These are phyloP conservation scores for Drosophila borealis DNA, from an alignment of 2,888 invertebrate species.

Conservation along the genomic window DNA sequence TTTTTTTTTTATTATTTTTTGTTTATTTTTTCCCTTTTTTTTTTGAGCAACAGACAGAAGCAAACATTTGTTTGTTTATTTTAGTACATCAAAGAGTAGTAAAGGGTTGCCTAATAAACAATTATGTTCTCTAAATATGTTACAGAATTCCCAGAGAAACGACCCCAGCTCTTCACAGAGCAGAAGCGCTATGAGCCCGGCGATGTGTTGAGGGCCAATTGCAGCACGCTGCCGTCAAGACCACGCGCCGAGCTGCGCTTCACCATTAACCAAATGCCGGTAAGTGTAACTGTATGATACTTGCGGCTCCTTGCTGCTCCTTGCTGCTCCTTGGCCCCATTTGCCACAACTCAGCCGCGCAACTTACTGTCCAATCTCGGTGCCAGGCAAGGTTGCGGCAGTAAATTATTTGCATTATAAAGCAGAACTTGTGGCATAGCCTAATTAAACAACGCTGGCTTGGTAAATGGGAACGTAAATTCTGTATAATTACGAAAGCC, in stretches of 20 bases:
- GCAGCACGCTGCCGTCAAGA: constrained; percentile 90
- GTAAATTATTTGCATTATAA: constrained; percentile 27
- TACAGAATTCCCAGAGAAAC: constrained; percentile 89
- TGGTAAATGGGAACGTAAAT: constrained; percentile 68
- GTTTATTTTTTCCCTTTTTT: not conserved
- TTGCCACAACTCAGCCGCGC: not conserved
- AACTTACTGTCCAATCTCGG: constrained; percentile 5
- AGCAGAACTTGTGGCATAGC: constrained; percentile 13
- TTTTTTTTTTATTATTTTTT: not conserved
- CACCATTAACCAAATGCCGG: constrained; percentile 91
- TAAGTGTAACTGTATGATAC: constrained; percentile 85
- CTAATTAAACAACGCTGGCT: constrained; percentile 68
- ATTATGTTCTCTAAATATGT: constrained; percentile 32
- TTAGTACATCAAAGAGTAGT: not conserved
- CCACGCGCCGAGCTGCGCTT: constrained; percentile 91
- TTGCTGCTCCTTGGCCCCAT: not conserved
- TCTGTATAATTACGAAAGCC: constrained; percentile 69
- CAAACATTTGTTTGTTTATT: not conserved
- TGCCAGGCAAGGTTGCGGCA: not conserved
- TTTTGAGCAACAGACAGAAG: not conserved
- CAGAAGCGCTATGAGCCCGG: constrained; percentile 91
- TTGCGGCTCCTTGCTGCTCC: not conserved
- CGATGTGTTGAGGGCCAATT: constrained; percentile 91
- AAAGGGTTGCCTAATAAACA: not conserved
- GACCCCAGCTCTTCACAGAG: constrained; percentile 90